phyloP scores from a whole-genome alignment of 2,888 invertebrate species.

The Cephus sareptanus region DNA sequence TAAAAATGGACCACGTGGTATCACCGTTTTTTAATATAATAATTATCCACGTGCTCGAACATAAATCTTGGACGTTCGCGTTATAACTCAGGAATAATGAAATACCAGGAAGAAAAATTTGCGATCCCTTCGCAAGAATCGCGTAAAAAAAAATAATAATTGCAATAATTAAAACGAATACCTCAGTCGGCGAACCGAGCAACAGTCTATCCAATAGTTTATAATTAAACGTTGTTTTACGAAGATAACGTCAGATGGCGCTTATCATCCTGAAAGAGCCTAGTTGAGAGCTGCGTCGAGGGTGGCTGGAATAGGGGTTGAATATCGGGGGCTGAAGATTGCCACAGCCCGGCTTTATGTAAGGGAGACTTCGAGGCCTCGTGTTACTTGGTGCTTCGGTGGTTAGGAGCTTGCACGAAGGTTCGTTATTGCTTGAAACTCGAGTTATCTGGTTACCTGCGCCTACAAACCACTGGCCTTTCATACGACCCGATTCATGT shows the following conservation, averaged over 20 bases:
- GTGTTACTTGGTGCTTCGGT: background rate
- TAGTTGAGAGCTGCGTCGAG: background rate
- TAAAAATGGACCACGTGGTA: background rate
- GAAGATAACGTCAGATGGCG: slow-evolving; percentile 22
- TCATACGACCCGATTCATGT: background rate
- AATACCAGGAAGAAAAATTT: background rate
- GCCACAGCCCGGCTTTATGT: background rate
- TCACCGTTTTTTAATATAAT: background rate
- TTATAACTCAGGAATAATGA: background rate
- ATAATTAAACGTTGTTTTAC: slow-evolving; percentile 39
- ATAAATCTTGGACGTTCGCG: background rate
- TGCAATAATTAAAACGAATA: background rate
- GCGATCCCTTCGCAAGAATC: background rate
- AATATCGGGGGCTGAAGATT: background rate
- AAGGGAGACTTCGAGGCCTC: background rate
- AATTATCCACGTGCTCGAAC: background rate
- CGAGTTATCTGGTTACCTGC: background rate
- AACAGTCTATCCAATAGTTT: slow-evolving; percentile 15
- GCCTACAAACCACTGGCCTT: background rate
- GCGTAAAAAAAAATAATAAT: background rate
- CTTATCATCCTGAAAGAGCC: background rate
- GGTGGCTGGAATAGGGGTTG: background rate
- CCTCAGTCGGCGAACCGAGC: background rate
- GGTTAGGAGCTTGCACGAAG: background rate
- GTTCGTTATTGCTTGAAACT: background rate